Conservation (phyloP, 1,140 invertebrate genomes). For the Euura lappo region DNA sequence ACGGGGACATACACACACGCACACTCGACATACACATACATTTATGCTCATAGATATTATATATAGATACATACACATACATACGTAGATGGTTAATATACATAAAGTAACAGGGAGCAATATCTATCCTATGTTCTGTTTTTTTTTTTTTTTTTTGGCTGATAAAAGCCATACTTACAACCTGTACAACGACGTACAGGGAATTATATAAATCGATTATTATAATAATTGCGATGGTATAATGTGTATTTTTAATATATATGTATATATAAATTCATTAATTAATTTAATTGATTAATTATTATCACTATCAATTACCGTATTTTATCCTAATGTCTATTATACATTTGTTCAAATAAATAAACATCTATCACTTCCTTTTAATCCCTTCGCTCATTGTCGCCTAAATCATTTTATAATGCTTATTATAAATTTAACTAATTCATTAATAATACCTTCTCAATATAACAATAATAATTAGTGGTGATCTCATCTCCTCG, state of each 20-base stretch:
- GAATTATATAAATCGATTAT: no score
- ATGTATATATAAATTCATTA: not conserved
- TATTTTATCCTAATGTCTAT: conserved; percentile 23
- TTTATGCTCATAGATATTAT: conserved; percentile 18
- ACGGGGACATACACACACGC: not conserved
- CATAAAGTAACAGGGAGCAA: conserved; percentile 21
- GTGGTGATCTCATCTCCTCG: conserved; percentile 9
- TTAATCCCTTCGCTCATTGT: conserved; percentile 2
- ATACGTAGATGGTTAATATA: conserved; percentile 16
- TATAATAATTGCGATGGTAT: conserved; percentile 15
- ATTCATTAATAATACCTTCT: conserved; percentile 13
- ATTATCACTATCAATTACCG: not conserved
- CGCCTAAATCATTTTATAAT: conserved; percentile 15
- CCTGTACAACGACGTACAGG: conserved; percentile 39
- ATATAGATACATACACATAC: conserved; percentile 11
- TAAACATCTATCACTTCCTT: conserved; percentile 47
- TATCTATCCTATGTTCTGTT: conserved; percentile 9
- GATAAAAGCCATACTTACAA: conserved; percentile 34
- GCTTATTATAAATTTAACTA: conserved; percentile 13
- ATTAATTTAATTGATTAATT: not conserved
- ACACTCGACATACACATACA: conserved; percentile 17
- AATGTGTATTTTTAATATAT: conserved; percentile 7
- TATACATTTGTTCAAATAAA: conserved; percentile 47
- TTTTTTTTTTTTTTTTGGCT: conserved; percentile 23
- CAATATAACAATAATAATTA: conserved; percentile 11